Evolutionary conservation across 2,888 invertebrate species (phyloP).

Genomic region (Syrphus vitripennis): DNA sequence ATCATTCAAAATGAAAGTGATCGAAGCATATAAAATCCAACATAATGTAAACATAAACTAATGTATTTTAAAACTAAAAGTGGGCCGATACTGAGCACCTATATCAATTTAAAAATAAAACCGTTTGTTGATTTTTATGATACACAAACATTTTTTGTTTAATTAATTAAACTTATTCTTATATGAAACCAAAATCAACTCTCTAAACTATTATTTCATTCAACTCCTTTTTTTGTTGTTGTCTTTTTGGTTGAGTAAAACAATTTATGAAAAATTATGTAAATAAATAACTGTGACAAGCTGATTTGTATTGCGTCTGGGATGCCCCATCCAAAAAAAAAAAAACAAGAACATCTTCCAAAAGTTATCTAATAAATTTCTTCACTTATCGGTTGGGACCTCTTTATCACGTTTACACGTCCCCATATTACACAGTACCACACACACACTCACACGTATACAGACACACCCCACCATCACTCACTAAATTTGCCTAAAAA

Average conservation of each 20-base stretch:
- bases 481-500: slow-evolving; percentile 61
- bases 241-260: not conserved
- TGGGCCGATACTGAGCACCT: not conserved
- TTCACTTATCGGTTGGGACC: slow-evolving; percentile 44
- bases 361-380: slow-evolving; percentile 51
- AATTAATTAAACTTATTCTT: slow-evolving; percentile 37
- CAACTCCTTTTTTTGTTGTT: not conserved
- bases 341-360: not conserved
- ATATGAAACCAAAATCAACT: not conserved
- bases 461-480: slow-evolving; percentile 14
- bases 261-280: slow-evolving; percentile 21
- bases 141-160: slow-evolving; percentile 5
- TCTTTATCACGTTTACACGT: slow-evolving; percentile 33
- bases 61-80: not conserved
- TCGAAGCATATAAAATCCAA: not conserved
- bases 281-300: slow-evolving; percentile 35
- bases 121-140: slow-evolving; percentile 32
- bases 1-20: not conserved
- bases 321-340: not conserved
- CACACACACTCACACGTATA: not conserved
- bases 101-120: not conserved
- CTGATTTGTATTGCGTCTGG: not conserved
- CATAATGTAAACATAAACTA: not conserved
- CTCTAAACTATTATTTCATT: not conserved
- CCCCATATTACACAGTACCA: not conserved